A percentile compares a stretch with the other conserved stretches of the same genome.
Conservation (phyloP, 2,113 vertebrate species). For the Proteles cristata region DNA sequence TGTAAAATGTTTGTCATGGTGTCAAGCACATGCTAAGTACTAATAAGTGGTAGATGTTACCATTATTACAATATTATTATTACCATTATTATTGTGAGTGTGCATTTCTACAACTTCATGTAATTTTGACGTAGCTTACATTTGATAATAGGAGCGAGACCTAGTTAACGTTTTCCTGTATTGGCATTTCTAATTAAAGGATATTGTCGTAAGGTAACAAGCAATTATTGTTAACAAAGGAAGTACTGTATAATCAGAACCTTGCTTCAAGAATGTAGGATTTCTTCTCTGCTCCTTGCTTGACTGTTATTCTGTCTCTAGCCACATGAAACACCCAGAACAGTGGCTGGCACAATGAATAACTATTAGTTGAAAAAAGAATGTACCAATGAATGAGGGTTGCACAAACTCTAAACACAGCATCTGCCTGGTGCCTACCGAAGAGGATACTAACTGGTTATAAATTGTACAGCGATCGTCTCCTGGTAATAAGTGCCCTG, state of each 20-base stretch:
- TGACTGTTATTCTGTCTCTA: constrained; percentile 69
- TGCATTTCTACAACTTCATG: constrained; percentile 64
- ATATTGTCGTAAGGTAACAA: constrained; percentile 72
- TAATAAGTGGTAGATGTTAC: constrained; percentile 68
- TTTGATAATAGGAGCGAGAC: constrained; percentile 73
- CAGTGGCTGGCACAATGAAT: constrained; percentile 45
- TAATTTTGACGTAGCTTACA: constrained; percentile 72
- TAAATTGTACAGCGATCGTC: neutral
- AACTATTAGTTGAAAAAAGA: constrained; percentile 58
- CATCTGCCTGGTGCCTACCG: neutral
- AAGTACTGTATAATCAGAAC: constrained; percentile 74
- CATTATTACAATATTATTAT: constrained; percentile 64
- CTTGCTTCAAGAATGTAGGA: constrained; percentile 66
- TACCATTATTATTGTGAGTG: constrained; percentile 66
- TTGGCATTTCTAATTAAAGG: constrained; percentile 79
- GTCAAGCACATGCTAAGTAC: constrained; percentile 51
- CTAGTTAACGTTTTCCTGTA: constrained; percentile 74
- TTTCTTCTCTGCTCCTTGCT: constrained; percentile 68
- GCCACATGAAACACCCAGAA: constrained; percentile 71
- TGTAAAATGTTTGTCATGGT: constrained; percentile 55
- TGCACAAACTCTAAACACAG: neutral
- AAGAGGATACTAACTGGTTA: neutral
- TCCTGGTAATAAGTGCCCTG: neutral
- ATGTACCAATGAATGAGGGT: neutral
- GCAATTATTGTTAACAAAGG: constrained; percentile 79